A percentile compares a stretch with the other conserved stretches of the same genome.
Conservation (phyloP, 2,888 invertebrate genomes). For the Portevinia maculata region DNA sequence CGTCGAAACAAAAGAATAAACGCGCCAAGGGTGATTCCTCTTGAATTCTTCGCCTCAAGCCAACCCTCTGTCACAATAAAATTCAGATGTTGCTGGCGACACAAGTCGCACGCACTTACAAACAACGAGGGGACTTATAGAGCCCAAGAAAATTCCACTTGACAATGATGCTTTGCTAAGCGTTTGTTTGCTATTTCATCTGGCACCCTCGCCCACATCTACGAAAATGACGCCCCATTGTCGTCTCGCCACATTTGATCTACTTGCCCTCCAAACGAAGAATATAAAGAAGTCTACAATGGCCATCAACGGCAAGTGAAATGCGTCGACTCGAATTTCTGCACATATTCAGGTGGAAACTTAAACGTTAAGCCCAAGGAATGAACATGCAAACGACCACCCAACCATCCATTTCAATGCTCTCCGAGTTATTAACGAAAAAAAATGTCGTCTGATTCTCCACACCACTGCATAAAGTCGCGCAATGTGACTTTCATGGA, state of each 20-base stretch:
- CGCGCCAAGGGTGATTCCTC: slow-evolving; percentile 36
- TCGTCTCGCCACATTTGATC: slow-evolving; percentile 19
- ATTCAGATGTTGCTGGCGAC: slow-evolving; percentile 44
- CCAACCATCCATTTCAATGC: slow-evolving; percentile 23
- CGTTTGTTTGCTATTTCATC: too few species aligned
- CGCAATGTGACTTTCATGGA: slow-evolving; percentile 47
- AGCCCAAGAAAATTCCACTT: slow-evolving; percentile 26
- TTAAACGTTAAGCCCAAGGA: too few species aligned
- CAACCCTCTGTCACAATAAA: slow-evolving; percentile 45
- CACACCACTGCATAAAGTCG: slow-evolving; percentile 26
- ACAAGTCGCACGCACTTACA: slow-evolving; percentile 55
- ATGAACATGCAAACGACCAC: slow-evolving; percentile 17
- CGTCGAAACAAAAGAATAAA: slow-evolving; percentile 42
- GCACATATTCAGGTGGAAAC: slow-evolving; percentile 43
- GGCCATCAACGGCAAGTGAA: slow-evolving; percentile 4
- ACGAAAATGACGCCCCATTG: slow-evolving; percentile 41
- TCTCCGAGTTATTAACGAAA: slow-evolving; percentile 28
- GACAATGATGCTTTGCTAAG: slow-evolving; percentile 32
- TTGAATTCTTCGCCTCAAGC: slow-evolving; percentile 3
- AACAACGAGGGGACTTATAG: slow-evolving; percentile 18
- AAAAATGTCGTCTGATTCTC: slow-evolving; percentile 24
- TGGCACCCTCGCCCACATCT: slow-evolving; percentile 39
- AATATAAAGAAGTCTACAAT: slow-evolving; percentile 10
- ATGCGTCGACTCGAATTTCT: slow-evolving; percentile 13
- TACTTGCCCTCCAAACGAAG: slow-evolving; percentile 26